Base-by-base conservation (phyloP, 2,797 vertebrate genomes). In the Otolemur crassicaudatus region DNA sequence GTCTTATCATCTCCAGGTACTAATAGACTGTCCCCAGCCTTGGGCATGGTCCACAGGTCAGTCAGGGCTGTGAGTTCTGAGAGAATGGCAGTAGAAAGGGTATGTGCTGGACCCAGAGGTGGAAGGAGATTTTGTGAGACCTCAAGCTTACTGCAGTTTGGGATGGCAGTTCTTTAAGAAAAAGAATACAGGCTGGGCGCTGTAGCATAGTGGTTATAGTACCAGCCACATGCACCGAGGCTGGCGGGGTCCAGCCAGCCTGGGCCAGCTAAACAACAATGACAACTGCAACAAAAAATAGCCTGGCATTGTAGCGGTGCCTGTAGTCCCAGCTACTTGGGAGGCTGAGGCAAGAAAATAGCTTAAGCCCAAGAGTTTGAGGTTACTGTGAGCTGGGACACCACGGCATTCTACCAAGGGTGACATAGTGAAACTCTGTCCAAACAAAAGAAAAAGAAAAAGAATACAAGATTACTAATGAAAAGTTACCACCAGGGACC, bases 391-490 rank as follows among this genome's bases (percentile, higher is more conserved):
- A 5, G 49, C 49, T 16, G 49, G 14, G 14, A 16, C 4, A 4
- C 49, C 49, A 53, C 14, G 14, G 14, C 49, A 53, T 53, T 53
- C 14, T 53, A 53, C 49, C 49, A 0, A 53, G 49, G 14, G 49
- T 4, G 49, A 53, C 49, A 53, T 53, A 53, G 49, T 53, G 49
- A 53, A 53, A 53, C 49, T 53, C 49, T 53, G 49, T 53, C 49
- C 49, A 53, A 49, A 49, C 2, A 49, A 49, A 83, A 83, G 81
- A 94, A 94, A 95, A 85, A 69, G 9, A 94, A 94, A 95, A 86
- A 69, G 11, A 87, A 75, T 13, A 46, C 19, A 72, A 56, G 70
- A 87, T 73, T n/a, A 65, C 37, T 75, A 77, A 88, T 19, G 69
- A 85, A 67, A 77, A 82, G 77, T 80, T 65, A 94, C 29, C 17